Evolutionary conservation across 1,140 invertebrate species (phyloP), one percentile per base, ranked within the genome.

Genomic region (Brachionus paranguensis): DNA sequence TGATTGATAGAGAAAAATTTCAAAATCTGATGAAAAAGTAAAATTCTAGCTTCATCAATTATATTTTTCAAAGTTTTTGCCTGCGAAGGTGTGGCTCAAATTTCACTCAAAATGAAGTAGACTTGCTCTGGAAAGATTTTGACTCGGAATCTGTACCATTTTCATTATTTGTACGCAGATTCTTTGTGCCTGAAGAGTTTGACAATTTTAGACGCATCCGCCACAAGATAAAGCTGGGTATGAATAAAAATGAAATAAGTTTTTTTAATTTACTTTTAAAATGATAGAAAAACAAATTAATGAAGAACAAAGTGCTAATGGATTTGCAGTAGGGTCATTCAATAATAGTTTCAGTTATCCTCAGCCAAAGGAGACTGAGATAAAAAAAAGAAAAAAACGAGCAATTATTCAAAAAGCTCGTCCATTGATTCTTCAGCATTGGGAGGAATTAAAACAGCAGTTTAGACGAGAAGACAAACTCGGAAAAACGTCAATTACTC

Each of bases 121-220:
- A 81, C 24, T 12, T 81, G 24, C 17, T 81, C 0, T 81, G 78
- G 78, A 81, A 68, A 60, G 78, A 81, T 27, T 81, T 81, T 37
- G 53, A 64, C 17, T n/a, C 78, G 14, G 64, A 60, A 43, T 45
- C 20, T 27, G 43, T 81, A 12, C 78, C 50, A n/a, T 81, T 81
- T 81, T 81, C 78, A 20, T 14, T 43, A 10, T 68, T 81, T 64
- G 20, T 81, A 10, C 37, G 78, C 3, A 8, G 78, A 17, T 81
- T 81, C 27, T 81, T 81, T 27, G 37, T 10, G 6, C 78, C 50
- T 10, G 53, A 81, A 60, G 78, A 81, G 37, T 81, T 81, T 24
- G 41, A 37, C 11, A 81, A 81, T 27, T 64, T 81, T 8, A 60
- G 78, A 20, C 10, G 65, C 14, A 64, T 81, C 27, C 20, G 43